Evolutionary conservation across 2,113 vertebrate species (phyloP), one percentile per base, ranked within the genome.

Genomic region (Aptenodytes forsteri): DNA sequence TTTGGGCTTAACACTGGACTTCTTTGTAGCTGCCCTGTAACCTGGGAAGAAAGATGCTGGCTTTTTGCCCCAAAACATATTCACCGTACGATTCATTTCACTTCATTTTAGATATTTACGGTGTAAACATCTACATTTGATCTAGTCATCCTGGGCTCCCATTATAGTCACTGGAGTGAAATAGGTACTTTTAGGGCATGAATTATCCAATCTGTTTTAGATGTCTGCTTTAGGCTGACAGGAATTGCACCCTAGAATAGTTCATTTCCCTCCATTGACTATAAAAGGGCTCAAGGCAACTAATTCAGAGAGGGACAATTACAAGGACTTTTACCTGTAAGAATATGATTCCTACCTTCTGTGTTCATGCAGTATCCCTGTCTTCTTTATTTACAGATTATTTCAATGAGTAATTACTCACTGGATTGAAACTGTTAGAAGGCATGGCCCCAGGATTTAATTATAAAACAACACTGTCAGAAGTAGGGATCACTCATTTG

Each of bases 401-500:
- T 93, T 91, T 82, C 81, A 89, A 27, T 52, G 42, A 75, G 29
- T 47, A 90, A 89, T 90, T 84, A 66, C 10, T 55, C 52, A 29
- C 30, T 89, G 77, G 36, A 91, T 5, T 82, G 80, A 96, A 93
- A 82, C 32, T 73, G 73, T 82, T 34, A 73, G 78, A 94, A 95
- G 72, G 69, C 23, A 36, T 12, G 32, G 52, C 54, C 66, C 23
- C 59, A 76, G 78, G 90, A 94, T 94, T 95, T 90, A 96, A 90
- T 91, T 95, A 83, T 34, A 52, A 94, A 90, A 71, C 77, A 86
- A 44, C 32, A 59, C 19, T 4, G 1, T 42, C 27, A 61, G 54
- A 52, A 86, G 49, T 11, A 44, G 3, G 2, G 58, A 97, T 96
- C 55, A 75, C 47, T 97, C 91, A 94, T 95, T 95, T 97, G 96